Percentiles rank a stretch among this genome's conserved stretches.
Evolutionary conservation across 2,797 vertebrate genomes (phyloP).

Genomic region (Enteromius viviparus): DNA sequence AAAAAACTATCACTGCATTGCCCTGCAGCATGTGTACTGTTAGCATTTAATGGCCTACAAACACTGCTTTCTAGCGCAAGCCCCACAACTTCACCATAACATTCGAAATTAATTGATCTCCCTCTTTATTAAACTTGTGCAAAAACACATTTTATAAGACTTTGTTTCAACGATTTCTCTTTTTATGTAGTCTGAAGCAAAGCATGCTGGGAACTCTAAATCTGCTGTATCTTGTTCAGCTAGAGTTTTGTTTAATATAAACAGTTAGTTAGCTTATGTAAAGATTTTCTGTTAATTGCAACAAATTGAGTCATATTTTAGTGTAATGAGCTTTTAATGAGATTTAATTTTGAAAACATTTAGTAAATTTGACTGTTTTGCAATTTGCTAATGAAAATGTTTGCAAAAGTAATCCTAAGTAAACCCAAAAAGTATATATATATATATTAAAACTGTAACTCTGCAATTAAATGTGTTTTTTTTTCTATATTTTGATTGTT

Average conservation of each 20-base stretch:
- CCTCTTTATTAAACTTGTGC: not conserved
- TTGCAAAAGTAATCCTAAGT: too few species aligned
- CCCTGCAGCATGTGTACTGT: not conserved
- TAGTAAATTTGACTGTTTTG: not conserved
- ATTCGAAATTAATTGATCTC: not conserved
- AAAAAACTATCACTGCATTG: not conserved
- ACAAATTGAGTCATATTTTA: not conserved
- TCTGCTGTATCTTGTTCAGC: not conserved
- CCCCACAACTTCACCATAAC: not conserved
- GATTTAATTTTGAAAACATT: not conserved
- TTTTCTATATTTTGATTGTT: too few species aligned
- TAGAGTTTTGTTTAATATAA: slow-evolving; percentile 4
- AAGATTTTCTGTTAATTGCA: not conserved
- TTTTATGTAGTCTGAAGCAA: not conserved
- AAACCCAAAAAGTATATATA: too few species aligned
- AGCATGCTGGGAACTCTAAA: slow-evolving; percentile 10
- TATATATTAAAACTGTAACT: too few species aligned
- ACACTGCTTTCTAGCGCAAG: not conserved
- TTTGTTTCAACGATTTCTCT: not conserved
- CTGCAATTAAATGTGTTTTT: too few species aligned
- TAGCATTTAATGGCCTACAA: not conserved
- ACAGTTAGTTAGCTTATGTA: not conserved
- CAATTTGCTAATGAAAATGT: too few species aligned
- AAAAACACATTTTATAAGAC: not conserved
- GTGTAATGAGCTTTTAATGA: not conserved